Conservation (phyloP, 2,113 vertebrate genomes). For the Nibea albiflora region DNA sequence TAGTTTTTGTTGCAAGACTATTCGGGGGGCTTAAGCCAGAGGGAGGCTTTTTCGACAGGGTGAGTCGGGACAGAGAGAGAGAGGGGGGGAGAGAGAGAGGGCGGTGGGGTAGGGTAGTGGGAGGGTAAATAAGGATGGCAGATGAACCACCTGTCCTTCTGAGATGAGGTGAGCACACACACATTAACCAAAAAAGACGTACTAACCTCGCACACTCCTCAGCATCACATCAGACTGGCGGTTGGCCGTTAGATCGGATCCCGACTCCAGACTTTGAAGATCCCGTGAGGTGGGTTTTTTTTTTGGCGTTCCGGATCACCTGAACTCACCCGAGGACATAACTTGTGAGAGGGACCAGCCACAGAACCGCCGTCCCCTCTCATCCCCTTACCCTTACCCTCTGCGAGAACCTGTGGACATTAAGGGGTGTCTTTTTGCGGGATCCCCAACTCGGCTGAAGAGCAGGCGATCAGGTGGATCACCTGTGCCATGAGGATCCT, state of each 20-base stretch:
- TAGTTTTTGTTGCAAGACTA: slow-evolving; percentile 55
- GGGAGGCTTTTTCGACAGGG: slow-evolving; percentile 21
- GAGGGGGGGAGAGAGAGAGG: slow-evolving; percentile 7
- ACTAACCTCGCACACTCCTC: slow-evolving; percentile 29
- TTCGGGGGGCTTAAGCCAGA: slow-evolving; percentile 38
- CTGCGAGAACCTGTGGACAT: slow-evolving; percentile 49
- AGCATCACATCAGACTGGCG: slow-evolving; percentile 19
- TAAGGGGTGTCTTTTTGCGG: background rate
- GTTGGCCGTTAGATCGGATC: slow-evolving; percentile 7
- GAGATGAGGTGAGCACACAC: slow-evolving; percentile 44
- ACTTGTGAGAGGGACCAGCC: slow-evolving; percentile 38
- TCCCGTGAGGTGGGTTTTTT: slow-evolving; percentile 12
- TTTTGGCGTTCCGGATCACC: slow-evolving; percentile 5
- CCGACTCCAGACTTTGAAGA: slow-evolving; percentile 35
- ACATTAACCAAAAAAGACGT: slow-evolving; percentile 26
- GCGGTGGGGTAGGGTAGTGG: slow-evolving; percentile 24
- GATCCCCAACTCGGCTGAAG: slow-evolving; percentile 20
- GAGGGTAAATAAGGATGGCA: slow-evolving; percentile 56
- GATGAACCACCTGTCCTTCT: slow-evolving; percentile 54
- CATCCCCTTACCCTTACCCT: background rate
- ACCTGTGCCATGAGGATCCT: slow-evolving; percentile 65
- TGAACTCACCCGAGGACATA: slow-evolving; percentile 36
- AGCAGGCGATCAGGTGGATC: slow-evolving; percentile 49
- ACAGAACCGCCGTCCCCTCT: background rate
- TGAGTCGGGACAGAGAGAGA: slow-evolving; percentile 38